Conservation (phyloP, 2,888 invertebrate genomes). For the Phortica magna region DNA sequence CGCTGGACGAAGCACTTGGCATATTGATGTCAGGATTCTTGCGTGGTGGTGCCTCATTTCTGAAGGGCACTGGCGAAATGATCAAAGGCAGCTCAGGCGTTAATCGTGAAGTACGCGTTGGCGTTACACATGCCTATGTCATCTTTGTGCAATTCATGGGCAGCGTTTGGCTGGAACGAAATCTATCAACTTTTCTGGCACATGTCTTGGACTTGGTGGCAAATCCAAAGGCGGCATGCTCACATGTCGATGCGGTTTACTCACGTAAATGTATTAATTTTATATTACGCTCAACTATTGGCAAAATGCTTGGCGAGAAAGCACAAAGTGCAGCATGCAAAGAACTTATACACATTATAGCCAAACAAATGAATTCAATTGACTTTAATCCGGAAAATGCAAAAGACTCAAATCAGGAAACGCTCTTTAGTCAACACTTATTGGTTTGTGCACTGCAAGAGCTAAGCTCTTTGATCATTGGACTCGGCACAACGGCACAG, state of each 20-base stretch:
- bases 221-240: conserved; percentile 96
- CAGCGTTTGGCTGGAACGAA: conserved; percentile 95
- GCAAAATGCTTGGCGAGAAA: conserved; percentile 97
- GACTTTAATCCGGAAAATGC: conserved; percentile 95
- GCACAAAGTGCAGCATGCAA: conserved; percentile 97
- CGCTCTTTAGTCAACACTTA: conserved; percentile 92
- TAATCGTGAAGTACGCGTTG: conserved; percentile 96
- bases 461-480: conserved; percentile 91
- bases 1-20: conserved; percentile 93
- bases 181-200: conserved; percentile 89
- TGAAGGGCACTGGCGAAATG: conserved; percentile 95
- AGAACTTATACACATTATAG: conserved; percentile 93
- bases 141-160: conserved; percentile 96
- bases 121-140: conserved; percentile 98
- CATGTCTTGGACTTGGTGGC: conserved; percentile 96
- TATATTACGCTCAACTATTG: conserved; percentile 93
- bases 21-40: conserved; percentile 96
- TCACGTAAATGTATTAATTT: conserved; percentile 98
- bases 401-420: conserved; percentile 94
- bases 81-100: conserved; percentile 96
- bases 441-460: conserved; percentile 95
- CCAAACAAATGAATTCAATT: conserved; percentile 96
- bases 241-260: conserved; percentile 98
- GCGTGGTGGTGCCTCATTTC: conserved; percentile 94
- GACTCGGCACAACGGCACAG: conserved; percentile 96